Evolutionary conservation across 2,113 vertebrate species (phyloP), one percentile per base, ranked within the genome.

Genomic region (Crocuta crocuta): DNA sequence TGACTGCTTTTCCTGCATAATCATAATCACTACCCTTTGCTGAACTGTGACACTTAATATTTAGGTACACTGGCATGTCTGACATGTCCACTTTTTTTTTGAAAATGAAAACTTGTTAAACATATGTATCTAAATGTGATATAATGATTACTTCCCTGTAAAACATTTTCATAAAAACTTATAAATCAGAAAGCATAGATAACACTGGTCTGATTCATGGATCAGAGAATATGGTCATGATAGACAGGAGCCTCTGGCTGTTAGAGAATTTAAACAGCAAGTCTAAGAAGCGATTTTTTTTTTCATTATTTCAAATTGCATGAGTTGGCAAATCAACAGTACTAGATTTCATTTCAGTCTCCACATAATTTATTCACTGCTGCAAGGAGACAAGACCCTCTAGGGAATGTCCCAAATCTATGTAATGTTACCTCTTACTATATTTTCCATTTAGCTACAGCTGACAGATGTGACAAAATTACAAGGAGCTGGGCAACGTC

Each of bases 381-480:
- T 89, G 87, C 94, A 92, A 96, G 48, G 71, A 97, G 94, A 96
- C 92, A 94, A 92, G 92, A 89, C 71, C 66, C 96, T 96, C 85
- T 35, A 83, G 97, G 95, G 97, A 97, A 95, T 63, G 68, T 58
- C 91, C 95, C 87, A 91, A 86, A 95, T 97, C 89, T 97, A 91
- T 87, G 73, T 81, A 91, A 96, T 12, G 78, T 93, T 97, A 85
- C 95, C 91, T 97, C 63, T 95, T 95, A 95, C 94, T 97, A 28
- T 96, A 86, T 93, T 97, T 98, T 89, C 92, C 92, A 95, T 92
- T 97, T 97, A 88, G 96, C 95, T 97, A 81, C 92, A 97, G 92
- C 97, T 97, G 97, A 97, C 97, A 98, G 97, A 98, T 97, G 96
- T 96, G 94, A 98, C 95, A 97, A 97, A 97, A 96, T 97, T 96